Evolutionary conservation across 2,888 invertebrate genomes (phyloP), one percentile per base, ranked within the genome.

Genomic region (Agelastica alni): DNA sequence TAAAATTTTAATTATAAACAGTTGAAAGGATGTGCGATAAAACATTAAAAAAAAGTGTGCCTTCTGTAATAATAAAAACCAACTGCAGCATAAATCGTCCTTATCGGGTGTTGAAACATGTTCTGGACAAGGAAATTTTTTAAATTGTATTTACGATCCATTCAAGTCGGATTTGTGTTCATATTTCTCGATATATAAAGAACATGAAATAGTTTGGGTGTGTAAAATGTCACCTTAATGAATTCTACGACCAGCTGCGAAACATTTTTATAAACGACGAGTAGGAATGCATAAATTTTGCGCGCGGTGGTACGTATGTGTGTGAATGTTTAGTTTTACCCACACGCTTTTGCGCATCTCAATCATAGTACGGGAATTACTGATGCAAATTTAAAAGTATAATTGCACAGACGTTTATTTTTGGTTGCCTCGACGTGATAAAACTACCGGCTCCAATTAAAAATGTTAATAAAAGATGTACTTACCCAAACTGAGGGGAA

Each of bases 191-290:
- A 69, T 70, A 66, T 66, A 67, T 67, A 70, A 70, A 65, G 68
- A 9, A 3, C 66, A 62, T 58, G 61, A 63, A 66, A 70, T 70
- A 68, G 70, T 68, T 69, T 70, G 68, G 70, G 67, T 70, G 70
- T 72, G 70, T 70, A 69, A 68, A 71, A 67, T 68, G 71, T 71
- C 70, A 63, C 66, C 66, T 68, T 71, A 71, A 71, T 72, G 72
- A 72, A 72, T 71, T 72, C 70, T 54, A 66, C 66, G 64, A 67
- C 70, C 72, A 72, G 70, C 71, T 71, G 71, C 63, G 70, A 67
- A 69, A 66, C 68, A 64, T 70, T 70, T 70, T 70, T 70, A 65
- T 70, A 66, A 67, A 64, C 55, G 67, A 60, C 62, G 63, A 65
- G 67, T 64, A 63, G 60, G 58, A 58, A 62, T 60, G 67, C 67